Evolutionary conservation across 2,888 invertebrate species (phyloP).

Genomic region (Epsilonema sp.): DNA sequence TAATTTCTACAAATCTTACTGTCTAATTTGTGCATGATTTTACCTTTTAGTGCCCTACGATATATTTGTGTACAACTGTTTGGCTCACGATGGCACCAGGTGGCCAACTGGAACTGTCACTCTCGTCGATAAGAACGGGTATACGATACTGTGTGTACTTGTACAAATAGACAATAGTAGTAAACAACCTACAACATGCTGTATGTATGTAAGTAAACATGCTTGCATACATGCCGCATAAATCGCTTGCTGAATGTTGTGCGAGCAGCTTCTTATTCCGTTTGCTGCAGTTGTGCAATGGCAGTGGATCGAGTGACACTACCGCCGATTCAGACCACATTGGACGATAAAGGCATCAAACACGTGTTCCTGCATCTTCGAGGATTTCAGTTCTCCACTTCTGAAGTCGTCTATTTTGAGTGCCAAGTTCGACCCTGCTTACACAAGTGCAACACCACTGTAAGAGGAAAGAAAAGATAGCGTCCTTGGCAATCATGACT

Average conservation of each 20-base stretch:
- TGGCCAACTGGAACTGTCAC: constrained; percentile 1
- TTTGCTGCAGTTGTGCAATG: constrained; percentile 2
- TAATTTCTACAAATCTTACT: not conserved
- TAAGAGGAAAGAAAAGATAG: no score
- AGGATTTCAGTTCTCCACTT: not conserved
- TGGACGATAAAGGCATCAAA: not conserved
- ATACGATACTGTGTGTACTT: not conserved
- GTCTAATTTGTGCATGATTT: not conserved
- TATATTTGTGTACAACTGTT: constrained; percentile 5
- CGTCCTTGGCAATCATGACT: no score
- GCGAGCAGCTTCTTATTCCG: no score
- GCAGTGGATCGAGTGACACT: constrained; percentile 1
- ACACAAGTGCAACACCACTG: not conserved
- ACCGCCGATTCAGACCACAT: not conserved
- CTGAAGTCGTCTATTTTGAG: not conserved
- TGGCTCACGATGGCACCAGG: constrained; percentile 5
- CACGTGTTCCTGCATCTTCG: not conserved
- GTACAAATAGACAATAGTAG: not conserved
- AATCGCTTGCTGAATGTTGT: no score
- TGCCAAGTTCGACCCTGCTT: constrained; percentile 2
- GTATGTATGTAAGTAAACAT: not conserved
- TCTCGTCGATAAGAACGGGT: constrained; percentile 2
- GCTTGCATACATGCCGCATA: not conserved
- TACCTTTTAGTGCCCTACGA: constrained; percentile 6
- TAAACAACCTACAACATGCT: not conserved